Percentiles rank a stretch among this genome's conserved stretches.
These are phyloP conservation scores for Himalopsyche japonica DNA, from an alignment of 2,888 invertebrate genomes.

Conservation along the genomic window DNA sequence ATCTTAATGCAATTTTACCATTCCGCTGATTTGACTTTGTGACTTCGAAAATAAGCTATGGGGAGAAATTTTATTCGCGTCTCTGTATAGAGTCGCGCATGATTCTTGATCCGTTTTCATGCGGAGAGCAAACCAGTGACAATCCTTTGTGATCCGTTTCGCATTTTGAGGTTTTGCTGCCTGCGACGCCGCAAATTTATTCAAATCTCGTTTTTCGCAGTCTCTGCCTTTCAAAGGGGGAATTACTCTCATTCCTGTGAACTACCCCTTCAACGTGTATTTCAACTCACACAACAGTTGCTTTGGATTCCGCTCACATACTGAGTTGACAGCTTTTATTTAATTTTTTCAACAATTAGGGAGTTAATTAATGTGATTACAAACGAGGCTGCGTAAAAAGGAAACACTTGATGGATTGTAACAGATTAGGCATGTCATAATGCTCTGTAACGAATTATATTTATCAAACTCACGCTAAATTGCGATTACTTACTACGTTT, in stretches of 20 bases:
- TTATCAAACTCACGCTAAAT: background rate
- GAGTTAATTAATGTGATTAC: background rate
- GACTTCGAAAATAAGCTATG: background rate
- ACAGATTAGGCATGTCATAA: background rate
- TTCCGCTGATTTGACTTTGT: background rate
- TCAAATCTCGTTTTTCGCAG: conserved; percentile 40
- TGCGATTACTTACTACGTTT: too few species aligned
- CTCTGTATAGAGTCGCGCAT: conserved; percentile 2
- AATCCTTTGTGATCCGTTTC: conserved; percentile 38
- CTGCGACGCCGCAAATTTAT: conserved; percentile 33
- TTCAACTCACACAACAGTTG: background rate
- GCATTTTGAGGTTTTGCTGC: conserved; percentile 25
- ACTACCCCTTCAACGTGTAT: background rate
- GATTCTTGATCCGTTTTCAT: conserved; percentile 28
- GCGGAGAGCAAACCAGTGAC: conserved; percentile 26
- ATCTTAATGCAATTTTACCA: background rate
- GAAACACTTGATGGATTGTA: background rate
- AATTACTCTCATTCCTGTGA: conserved; percentile 31
- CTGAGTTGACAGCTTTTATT: background rate
- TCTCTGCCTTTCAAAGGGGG: conserved; percentile 37
- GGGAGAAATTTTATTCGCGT: background rate
- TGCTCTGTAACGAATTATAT: background rate
- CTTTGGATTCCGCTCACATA: background rate
- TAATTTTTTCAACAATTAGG: background rate
- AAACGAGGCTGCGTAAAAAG: background rate